Percentiles rank a stretch among this genome's conserved stretches.
Conservation (phyloP, 2,797 vertebrate genomes). For the Danio aesculapii region DNA sequence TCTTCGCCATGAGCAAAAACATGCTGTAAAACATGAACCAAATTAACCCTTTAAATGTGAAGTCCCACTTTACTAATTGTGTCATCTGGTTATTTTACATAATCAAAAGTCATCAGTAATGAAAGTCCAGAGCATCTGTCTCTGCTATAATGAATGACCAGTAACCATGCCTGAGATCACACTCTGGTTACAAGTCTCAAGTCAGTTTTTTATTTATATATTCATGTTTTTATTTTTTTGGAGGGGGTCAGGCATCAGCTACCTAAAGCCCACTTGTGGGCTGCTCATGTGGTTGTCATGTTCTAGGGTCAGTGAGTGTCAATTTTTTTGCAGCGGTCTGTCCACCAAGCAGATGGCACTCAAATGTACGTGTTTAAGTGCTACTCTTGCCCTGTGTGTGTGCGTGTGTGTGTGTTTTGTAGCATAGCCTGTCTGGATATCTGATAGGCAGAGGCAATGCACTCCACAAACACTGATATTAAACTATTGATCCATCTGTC, state of each 20-base stretch:
- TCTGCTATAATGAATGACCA: slow-evolving; percentile 26
- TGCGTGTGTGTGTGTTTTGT: slow-evolving; percentile 67
- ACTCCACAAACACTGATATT: slow-evolving; percentile 56
- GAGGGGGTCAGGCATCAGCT: slow-evolving; percentile 3
- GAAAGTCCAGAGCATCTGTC: slow-evolving; percentile 22
- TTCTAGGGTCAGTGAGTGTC: slow-evolving; percentile 75
- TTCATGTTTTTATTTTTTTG: neutral
- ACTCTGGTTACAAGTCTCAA: slow-evolving; percentile 64
- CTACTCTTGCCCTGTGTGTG: slow-evolving; percentile 52
- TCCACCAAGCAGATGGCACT: slow-evolving; percentile 66
- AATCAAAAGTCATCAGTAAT: slow-evolving; percentile 23
- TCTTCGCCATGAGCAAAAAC: neutral
- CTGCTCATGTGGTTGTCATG: slow-evolving; percentile 44
- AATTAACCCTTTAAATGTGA: slow-evolving; percentile 3
- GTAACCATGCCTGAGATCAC: slow-evolving; percentile 19
- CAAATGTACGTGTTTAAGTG: slow-evolving; percentile 33
- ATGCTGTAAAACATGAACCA: neutral
- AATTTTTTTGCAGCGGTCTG: slow-evolving; percentile 72
- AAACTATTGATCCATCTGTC: slow-evolving; percentile 67
- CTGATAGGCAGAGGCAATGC: slow-evolving; percentile 68
- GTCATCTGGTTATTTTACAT: slow-evolving; percentile 32
- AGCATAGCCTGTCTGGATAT: slow-evolving; percentile 64
- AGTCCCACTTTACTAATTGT: slow-evolving; percentile 18
- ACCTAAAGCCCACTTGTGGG: slow-evolving; percentile 32
- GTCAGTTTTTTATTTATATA: slow-evolving; percentile 14